Percentiles rank a stretch among this genome's conserved stretches.
These are phyloP conservation scores for Caenorhabditis tropicalis DNA, from an alignment of 1,140 invertebrate genomes.

Conservation along the genomic window DNA sequence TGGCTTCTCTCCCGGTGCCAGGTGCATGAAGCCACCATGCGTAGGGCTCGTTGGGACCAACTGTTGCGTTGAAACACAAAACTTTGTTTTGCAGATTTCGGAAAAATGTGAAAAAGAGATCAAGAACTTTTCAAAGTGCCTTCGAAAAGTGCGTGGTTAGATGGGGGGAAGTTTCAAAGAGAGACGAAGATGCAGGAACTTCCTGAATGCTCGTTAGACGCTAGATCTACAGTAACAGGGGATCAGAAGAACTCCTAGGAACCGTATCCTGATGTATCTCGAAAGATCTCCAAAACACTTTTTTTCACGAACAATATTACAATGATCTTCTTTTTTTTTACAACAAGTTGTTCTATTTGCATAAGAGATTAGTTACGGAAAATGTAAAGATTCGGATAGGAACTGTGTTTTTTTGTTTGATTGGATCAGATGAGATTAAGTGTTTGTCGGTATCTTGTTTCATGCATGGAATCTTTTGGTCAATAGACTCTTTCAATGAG, in stretches of 20 bases:
- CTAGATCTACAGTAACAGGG: too few species aligned
- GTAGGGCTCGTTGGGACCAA: neutral
- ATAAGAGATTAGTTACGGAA: neutral
- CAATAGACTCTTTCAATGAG: too few species aligned
- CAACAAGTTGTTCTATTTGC: slow-evolving; percentile 2
- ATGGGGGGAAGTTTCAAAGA: neutral
- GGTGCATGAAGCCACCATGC: slow-evolving; percentile 40
- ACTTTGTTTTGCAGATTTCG: slow-evolving; percentile 28
- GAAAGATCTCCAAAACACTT: too few species aligned
- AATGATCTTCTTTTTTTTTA: neutral
- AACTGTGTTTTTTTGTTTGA: slow-evolving; percentile 5
- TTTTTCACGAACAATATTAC: too few species aligned
- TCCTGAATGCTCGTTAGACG: too few species aligned
- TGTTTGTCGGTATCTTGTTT: slow-evolving; percentile 35
- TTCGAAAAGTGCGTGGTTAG: neutral
- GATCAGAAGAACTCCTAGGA: too few species aligned
- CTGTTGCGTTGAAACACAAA: slow-evolving; percentile 35
- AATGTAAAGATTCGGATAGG: neutral
- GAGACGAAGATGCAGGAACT: too few species aligned
- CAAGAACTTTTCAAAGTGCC: neutral
- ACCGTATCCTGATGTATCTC: too few species aligned
- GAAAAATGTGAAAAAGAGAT: neutral
- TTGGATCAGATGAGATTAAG: neutral
- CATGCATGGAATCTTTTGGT: slow-evolving; percentile 24
- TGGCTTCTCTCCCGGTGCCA: slow-evolving; percentile 31